Evolutionary conservation across 2,113 vertebrate species (phyloP), one percentile per base, ranked within the genome.

Genomic region (Equus przewalskii): DNA sequence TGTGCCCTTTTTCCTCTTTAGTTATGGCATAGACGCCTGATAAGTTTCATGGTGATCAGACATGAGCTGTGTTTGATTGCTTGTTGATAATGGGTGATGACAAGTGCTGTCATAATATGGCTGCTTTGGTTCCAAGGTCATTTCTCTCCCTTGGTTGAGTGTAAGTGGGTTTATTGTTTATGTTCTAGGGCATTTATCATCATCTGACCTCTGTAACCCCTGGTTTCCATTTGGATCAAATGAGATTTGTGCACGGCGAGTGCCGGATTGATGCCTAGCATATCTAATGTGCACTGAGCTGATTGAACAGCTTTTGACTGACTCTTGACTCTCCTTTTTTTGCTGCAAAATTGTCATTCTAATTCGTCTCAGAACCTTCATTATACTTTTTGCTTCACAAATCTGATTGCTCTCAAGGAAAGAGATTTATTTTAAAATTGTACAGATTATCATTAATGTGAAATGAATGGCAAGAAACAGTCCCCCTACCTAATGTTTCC

Each of bases 221-320:
- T 78, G 67, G 78, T 30, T 97, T 91, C 96, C 86, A 94, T 82
- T 89, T 79, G 41, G 89, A 93, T 96, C 92, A 96, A 81, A 91
- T 89, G 82, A 93, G 73, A 75, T 80, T 75, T 89, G 51, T 96
- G 82, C 1, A 0, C 0, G 16, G 67, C 12, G 15, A 70, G 81
- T 0, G 4, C 33, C 54, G 70, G 54, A 3, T 67, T 49, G 72
- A n/a, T n/a, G 72, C 56, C 36, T 58, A 81, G 60, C 85, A 36
- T 96, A 81, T 41, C 78, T 89, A 81, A 93, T 93, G 62, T 82
- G 60, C 91, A 76, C 22, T 28, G 49, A 85, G 51, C 62, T 72
- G 79, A 94, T 80, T 11, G 49, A 86, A 89, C 67, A 51, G 72
- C 28, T 49, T 84, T 69, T 88, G 78, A 41, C 64, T 54, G 80